These are phyloP conservation scores for Stenchaetothrips biformis DNA, from an alignment of 2,888 invertebrate species.

Conservation along the genomic window DNA sequence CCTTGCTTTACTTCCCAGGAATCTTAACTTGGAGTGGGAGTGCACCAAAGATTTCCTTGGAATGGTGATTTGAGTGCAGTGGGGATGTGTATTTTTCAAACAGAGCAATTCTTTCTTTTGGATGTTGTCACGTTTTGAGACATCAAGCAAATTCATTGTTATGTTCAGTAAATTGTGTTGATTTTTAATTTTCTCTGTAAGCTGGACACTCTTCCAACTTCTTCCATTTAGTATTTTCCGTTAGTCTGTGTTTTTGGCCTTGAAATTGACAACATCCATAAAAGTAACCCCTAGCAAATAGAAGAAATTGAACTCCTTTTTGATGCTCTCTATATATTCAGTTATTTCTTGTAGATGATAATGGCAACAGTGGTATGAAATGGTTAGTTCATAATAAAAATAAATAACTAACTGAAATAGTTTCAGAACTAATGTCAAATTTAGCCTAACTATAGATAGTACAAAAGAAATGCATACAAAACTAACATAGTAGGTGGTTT, in stretches of 20 bases:
- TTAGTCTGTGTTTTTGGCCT: too few species aligned
- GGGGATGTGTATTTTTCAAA: conserved; percentile 6
- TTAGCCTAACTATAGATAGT: too few species aligned
- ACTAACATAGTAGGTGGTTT: not conserved
- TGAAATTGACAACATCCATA: not conserved
- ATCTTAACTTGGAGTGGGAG: not conserved
- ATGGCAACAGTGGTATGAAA: too few species aligned
- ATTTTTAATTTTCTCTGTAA: too few species aligned
- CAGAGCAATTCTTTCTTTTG: not conserved
- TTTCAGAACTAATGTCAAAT: too few species aligned
- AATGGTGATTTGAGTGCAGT: not conserved
- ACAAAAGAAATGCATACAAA: not conserved
- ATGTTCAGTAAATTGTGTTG: too few species aligned
- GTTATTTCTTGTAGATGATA: not conserved
- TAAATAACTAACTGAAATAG: too few species aligned
- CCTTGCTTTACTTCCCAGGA: not conserved
- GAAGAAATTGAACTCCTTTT: conserved; percentile 5
- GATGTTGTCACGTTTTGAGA: not conserved
- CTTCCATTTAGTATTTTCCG: too few species aligned
- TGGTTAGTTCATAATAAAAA: too few species aligned
- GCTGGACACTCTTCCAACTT: too few species aligned
- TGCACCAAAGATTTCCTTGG: not conserved
- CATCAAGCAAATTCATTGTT: too few species aligned
- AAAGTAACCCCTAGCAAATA: not conserved
- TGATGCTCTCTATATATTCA: not conserved